Evolutionary conservation across 2,797 vertebrate species (phyloP).

Genomic region (Gephyroberyx darwinii): DNA sequence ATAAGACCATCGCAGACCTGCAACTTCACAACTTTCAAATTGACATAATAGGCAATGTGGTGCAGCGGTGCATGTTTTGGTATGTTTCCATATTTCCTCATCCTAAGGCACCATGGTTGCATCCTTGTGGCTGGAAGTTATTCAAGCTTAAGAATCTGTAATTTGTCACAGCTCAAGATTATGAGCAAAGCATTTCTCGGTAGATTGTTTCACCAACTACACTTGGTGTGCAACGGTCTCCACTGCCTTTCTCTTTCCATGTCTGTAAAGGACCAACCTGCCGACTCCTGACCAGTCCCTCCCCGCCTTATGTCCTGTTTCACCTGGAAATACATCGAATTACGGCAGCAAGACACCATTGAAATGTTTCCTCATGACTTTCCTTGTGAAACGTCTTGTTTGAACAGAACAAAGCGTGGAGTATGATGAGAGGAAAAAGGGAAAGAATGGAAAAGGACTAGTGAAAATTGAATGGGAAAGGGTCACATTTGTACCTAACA

Average conservation of each 20-base stretch:
- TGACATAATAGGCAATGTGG: background rate
- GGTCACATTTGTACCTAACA: conserved; percentile 8
- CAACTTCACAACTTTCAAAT: conserved; percentile 5
- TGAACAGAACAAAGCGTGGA: background rate
- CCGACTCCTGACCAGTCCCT: too few relatives aligned
- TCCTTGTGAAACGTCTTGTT: background rate
- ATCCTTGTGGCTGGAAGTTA: background rate
- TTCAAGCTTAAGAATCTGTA: too few relatives aligned
- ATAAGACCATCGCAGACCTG: background rate
- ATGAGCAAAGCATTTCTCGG: too few relatives aligned
- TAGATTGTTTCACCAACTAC: too few relatives aligned
- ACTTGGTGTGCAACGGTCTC: too few relatives aligned
- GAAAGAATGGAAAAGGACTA: background rate
- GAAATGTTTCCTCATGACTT: background rate
- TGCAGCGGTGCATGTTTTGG: background rate
- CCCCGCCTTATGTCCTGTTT: too few relatives aligned
- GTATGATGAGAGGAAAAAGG: background rate
- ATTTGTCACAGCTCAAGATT: background rate
- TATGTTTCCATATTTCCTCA: background rate
- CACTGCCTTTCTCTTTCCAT: too few relatives aligned
- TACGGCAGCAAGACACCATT: background rate
- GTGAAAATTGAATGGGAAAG: background rate
- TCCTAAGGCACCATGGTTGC: background rate
- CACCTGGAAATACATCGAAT: background rate
- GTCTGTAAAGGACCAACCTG: too few relatives aligned